These are phyloP conservation scores for Drosophila ohnishii DNA, from an alignment of 1,140 invertebrate species.

Conservation along the genomic window DNA sequence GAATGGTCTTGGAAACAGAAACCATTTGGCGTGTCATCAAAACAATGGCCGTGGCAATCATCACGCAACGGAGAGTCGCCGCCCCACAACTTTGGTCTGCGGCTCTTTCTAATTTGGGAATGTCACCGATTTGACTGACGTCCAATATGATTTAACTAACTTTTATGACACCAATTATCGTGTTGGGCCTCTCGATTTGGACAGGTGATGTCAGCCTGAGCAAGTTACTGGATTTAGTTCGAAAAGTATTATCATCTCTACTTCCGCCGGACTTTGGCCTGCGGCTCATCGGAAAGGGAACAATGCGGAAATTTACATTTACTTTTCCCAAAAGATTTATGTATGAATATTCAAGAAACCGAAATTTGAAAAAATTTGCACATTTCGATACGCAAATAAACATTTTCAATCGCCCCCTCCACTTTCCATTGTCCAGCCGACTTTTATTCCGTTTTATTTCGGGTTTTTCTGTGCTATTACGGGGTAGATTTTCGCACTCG, in stretches of 20 bases:
- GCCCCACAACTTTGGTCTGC: conserved; percentile 35
- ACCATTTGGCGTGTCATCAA: conserved; percentile 73
- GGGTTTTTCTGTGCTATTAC: conserved; percentile 60
- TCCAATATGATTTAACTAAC: conserved; percentile 72
- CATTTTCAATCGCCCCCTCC: conserved; percentile 50
- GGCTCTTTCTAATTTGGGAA: conserved; percentile 57
- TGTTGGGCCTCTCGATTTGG: conserved; percentile 31
- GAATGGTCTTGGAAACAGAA: conserved; percentile 57
- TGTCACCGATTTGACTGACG: conserved; percentile 66
- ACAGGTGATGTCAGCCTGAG: conserved; percentile 25
- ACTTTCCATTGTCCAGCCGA: conserved; percentile 40
- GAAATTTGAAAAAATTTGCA: conserved; percentile 48
- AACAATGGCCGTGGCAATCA: conserved; percentile 58
- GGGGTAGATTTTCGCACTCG: conserved; percentile 78
- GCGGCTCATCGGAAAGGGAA: background rate
- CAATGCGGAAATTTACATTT: conserved; percentile 33
- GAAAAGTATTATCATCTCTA: background rate
- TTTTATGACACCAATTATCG: conserved; percentile 77
- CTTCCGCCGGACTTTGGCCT: background rate
- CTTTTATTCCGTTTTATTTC: conserved; percentile 55
- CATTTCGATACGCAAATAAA: conserved; percentile 80
- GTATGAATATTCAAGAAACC: conserved; percentile 45
- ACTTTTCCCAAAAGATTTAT: conserved; percentile 51
- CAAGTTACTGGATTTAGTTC: conserved; percentile 7
- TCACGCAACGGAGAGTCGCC: conserved; percentile 49